A percentile compares a stretch with the other conserved stretches of the same genome.
These are phyloP conservation scores for Craseonycteris thonglongyai DNA, from an alignment of 2,113 vertebrate species.

Conservation along the genomic window DNA sequence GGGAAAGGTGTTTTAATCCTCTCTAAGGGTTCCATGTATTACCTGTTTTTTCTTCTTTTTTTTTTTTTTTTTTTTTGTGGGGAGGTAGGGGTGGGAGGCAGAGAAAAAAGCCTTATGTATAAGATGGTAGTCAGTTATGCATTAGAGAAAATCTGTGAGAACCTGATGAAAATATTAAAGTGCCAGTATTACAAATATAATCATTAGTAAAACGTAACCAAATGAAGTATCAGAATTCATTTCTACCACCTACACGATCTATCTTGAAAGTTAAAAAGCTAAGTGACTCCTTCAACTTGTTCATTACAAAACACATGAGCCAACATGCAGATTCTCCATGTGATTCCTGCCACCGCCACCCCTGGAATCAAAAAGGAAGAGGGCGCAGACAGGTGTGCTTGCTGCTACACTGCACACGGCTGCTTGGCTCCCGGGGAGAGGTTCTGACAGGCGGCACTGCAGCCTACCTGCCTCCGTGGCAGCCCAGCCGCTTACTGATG, in stretches of 20 bases:
- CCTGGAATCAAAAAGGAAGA: neutral
- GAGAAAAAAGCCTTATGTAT: neutral
- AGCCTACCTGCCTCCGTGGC: constrained; percentile 90
- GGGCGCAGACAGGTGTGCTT: neutral
- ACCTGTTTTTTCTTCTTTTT: neutral
- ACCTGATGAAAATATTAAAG: too few relatives aligned
- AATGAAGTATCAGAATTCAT: neutral
- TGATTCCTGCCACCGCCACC: rapidly evolving
- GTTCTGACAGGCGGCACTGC: rapidly evolving
- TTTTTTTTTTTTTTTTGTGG: neutral
- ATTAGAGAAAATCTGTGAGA: neutral
- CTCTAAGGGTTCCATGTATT: neutral
- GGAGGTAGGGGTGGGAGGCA: too few relatives aligned
- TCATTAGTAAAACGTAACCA: neutral
- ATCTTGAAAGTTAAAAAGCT: neutral
- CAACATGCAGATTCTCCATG: rapidly evolving
- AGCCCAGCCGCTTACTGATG: constrained; percentile 91
- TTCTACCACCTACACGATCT: neutral
- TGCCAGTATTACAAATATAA: neutral
- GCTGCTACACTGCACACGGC: rapidly evolving
- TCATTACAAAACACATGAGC: neutral
- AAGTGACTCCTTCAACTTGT: neutral
- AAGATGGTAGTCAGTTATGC: neutral
- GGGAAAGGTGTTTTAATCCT: neutral
- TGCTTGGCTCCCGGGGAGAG: rapidly evolving